Evolutionary conservation across 1,140 invertebrate genomes (phyloP).

Genomic region (Theocolax elegans): DNA sequence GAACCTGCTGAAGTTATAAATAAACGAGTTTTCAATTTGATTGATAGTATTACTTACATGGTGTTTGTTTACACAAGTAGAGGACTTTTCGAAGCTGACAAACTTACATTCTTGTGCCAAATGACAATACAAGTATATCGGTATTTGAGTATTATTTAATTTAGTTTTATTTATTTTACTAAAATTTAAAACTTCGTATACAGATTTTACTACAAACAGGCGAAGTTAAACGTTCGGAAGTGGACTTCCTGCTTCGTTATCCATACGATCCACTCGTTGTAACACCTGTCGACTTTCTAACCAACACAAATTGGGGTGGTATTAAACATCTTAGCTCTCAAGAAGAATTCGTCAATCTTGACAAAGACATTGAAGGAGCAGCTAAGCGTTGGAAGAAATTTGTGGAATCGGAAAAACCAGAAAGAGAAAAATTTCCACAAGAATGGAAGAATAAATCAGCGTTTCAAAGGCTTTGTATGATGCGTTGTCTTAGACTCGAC

Average conservation of each 20-base stretch:
- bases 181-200: constrained; percentile 16
- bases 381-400: constrained; percentile 93
- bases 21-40: constrained; percentile 80
- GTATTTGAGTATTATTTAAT: neutral
- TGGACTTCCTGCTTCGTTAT: constrained; percentile 90
- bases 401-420: constrained; percentile 89
- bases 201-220: constrained; percentile 77
- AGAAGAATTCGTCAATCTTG: constrained; percentile 87
- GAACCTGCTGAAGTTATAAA: constrained; percentile 75
- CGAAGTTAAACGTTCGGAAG: constrained; percentile 77
- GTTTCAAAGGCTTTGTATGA: constrained; percentile 90
- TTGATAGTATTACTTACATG: constrained; percentile 89
- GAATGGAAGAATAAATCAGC: constrained; percentile 96
- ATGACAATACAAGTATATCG: constrained; percentile 85
- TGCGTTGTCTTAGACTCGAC: constrained; percentile 89
- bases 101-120: constrained; percentile 90
- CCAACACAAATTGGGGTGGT: constrained; percentile 87
- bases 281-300: constrained; percentile 88
- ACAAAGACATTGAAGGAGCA: constrained; percentile 92
- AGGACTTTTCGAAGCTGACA: constrained; percentile 93
- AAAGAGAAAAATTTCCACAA: constrained; percentile 93
- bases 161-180: constrained; percentile 4
- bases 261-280: constrained; percentile 73
- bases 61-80: constrained; percentile 90
- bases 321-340: constrained; percentile 82